Base-by-base conservation (phyloP, 2,113 vertebrate species). In the Drymodes brunneopygia region DNA sequence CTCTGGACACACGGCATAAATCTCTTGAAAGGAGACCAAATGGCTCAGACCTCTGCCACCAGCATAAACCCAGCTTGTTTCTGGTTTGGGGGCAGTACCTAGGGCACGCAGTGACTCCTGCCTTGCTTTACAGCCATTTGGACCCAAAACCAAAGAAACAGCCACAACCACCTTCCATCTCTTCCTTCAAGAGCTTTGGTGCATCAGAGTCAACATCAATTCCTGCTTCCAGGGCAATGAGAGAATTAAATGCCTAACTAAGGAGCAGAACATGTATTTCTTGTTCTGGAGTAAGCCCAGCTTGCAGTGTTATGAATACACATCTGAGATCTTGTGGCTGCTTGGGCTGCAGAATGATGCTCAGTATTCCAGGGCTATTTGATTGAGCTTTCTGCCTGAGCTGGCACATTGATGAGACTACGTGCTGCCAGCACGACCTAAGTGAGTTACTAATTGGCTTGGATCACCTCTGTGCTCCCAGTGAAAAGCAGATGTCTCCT, bases 261-360 rank as follows among this genome's bases (percentile, higher is more conserved):
- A 24, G 23, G 15, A 85, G 44, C 36, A 71, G 45, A 78, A 79
- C 11, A 1, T 12, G 74, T 47, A 58, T 71, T 90, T 79, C 81
- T 56, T 60, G 74, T 88, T 85, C 53, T 60, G 62, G 82, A 82
- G 61, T 44, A 38, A 1, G 1, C 40, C 35, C 0, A 9, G 15
- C 44, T 50, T 14, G 15, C 31, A n/a, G 75, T 0, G 0, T 44
- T 65, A 20, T 0, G 11, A 48, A 44, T 31, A 57, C 62, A 29
- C 57, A 42, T 4, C 75, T 51, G 66, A 94, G 71, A 53, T 75
- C 71, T 6, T 25, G 58, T 8, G 36, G 82, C 58, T 77, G 58
- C 23, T 14, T 67, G 69, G 78, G 69, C 45, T 33, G 58, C 27
- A 84, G 71, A 48, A 58, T 22, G 61, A 60, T 0, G 1, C 53